Conservation (phyloP, 2,888 invertebrate genomes). For the Onthophagus sagittarius region DNA sequence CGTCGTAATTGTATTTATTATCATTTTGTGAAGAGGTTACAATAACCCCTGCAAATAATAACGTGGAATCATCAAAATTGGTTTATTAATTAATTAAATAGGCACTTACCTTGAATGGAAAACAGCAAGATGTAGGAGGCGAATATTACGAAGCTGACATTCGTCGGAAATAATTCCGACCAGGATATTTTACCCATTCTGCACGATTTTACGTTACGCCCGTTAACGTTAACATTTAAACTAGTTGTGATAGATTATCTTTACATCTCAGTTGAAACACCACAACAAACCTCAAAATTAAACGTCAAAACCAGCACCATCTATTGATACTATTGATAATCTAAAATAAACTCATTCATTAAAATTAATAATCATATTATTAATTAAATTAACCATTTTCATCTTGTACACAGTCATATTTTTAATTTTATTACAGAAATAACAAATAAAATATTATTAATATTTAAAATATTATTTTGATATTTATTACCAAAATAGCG, state of each 20-base stretch:
- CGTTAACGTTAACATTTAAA: background rate
- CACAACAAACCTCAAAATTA: background rate
- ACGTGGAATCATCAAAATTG: too few species aligned
- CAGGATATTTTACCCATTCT: slow-evolving; percentile 38
- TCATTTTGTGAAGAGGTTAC: slow-evolving; percentile 85
- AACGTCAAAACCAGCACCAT: background rate
- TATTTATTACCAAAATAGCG: too few species aligned
- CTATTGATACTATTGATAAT: background rate
- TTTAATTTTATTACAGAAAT: too few species aligned
- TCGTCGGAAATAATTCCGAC: slow-evolving; percentile 71
- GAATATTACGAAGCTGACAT: slow-evolving; percentile 75
- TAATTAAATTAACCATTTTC: too few species aligned
- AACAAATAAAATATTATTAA: too few species aligned
- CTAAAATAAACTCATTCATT: background rate
- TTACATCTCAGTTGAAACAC: background rate
- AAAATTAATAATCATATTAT: background rate
- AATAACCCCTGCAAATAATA: slow-evolving; percentile 68
- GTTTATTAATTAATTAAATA: background rate
- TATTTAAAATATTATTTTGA: too few species aligned
- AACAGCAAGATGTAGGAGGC: slow-evolving; percentile 82
- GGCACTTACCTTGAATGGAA: slow-evolving; percentile 81
- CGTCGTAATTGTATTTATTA: slow-evolving; percentile 81
- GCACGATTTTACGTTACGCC: background rate
- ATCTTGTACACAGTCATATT: too few species aligned
- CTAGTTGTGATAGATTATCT: background rate